Evolutionary conservation across 1,140 invertebrate species (phyloP), one percentile per base, ranked within the genome.

Genomic region (Physella acuta): DNA sequence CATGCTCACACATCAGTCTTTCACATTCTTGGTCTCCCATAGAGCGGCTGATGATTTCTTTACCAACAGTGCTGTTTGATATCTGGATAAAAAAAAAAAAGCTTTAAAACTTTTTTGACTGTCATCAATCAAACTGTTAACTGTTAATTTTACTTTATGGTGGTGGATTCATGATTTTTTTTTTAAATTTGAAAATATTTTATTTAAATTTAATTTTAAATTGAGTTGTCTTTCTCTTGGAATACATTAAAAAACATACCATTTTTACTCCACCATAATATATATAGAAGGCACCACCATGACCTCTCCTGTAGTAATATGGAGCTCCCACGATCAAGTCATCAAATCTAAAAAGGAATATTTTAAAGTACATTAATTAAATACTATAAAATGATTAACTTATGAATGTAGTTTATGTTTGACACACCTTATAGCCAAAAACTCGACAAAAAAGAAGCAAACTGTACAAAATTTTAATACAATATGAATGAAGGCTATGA

Each of bases 271-370:
- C 71, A 34, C 78, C 77, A 49, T 76, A 74, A 70, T 78, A 83
- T 28, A 83, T 70, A 73, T 80, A 82, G 60, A 82, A 73, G 60
- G 82, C 80, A 51, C 80, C 82, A 67, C 80, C 79, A 55, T 73
- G 69, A 68, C 71, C 73, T 66, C 65, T 75, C 28, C 81, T 76
- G 0, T 92, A 95, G 85, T 92, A 97, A 87, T 99, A 91, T 0
- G 97, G 97, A 16, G 96, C 93, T 26, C 96, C 95, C 44, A 99
- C 90, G 53, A 99, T 90, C 44, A 99, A 85, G 85, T 99, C 97
- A 85, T 98, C 93, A 49, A 90, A 86, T 0, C 80, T 82, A 73
- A 51, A 75, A 77, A 58, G 51, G 39, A n/a, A n/a, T n/a, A n/a
- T n/a, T n/a, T n/a, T n/a, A n/a, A n/a, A n/a, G n/a, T n/a, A n/a